Conservation (phyloP, 1,140 invertebrate species). For the Calycopis cecrops region DNA sequence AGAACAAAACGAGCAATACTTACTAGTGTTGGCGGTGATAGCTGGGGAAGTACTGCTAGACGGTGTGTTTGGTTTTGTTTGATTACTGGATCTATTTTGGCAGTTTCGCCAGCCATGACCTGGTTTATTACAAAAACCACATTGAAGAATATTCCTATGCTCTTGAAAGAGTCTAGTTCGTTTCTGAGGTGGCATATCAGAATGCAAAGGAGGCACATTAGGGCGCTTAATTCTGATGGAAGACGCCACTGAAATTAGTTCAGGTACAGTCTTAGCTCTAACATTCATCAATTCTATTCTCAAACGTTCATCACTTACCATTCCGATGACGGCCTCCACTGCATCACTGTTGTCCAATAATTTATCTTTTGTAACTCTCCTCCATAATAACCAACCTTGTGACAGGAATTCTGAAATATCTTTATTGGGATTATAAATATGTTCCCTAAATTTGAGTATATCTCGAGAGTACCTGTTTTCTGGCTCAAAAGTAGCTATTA, state of each 20-base stretch:
- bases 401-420: constrained; percentile 26
- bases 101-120: too few species aligned
- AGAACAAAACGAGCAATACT: constrained; percentile 18
- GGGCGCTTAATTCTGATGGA: too few species aligned
- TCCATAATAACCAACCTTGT: constrained; percentile 27
- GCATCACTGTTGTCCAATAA: constrained; percentile 16
- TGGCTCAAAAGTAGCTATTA: constrained; percentile 34
- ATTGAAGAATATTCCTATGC: neutral
- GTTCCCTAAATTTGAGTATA: constrained; percentile 20
- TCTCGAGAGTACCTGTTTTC: constrained; percentile 28
- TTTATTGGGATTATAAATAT: constrained; percentile 21
- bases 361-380: constrained; percentile 27
- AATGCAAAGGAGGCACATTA: too few species aligned
- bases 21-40: too few species aligned
- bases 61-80: too few species aligned
- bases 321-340: constrained; percentile 26
- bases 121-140: too few species aligned
- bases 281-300: constrained; percentile 28
- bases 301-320: constrained; percentile 14
- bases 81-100: too few species aligned
- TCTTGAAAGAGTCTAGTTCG: neutral
- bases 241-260: too few species aligned
- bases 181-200: too few species aligned
- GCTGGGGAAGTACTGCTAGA: too few species aligned
- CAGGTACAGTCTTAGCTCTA: constrained; percentile 24